Percentiles rank a stretch among this genome's conserved stretches.
phyloP scores from a whole-genome alignment of 2,888 invertebrate genomes.

The Calliphora vomitoria region DNA sequence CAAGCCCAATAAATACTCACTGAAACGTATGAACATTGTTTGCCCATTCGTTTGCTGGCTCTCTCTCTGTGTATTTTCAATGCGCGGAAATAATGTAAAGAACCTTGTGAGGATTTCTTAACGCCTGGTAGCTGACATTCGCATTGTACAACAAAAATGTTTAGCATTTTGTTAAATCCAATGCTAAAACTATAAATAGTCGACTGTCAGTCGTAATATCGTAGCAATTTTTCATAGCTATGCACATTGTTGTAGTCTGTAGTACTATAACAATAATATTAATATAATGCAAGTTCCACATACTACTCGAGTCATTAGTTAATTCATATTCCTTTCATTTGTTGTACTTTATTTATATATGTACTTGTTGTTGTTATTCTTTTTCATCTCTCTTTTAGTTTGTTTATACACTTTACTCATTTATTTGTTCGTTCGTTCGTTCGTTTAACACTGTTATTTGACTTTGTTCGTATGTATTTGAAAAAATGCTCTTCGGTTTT shows the following conservation, averaged over 20 bases:
- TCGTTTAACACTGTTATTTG: not conserved
- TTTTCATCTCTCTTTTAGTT: not conserved
- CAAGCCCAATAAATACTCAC: slow-evolving; percentile 22
- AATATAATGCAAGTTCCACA: not conserved
- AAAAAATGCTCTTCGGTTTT: not conserved
- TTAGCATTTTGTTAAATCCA: slow-evolving; percentile 73
- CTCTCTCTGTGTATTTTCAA: not conserved
- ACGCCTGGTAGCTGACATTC: slow-evolving; percentile 81
- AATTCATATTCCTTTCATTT: slow-evolving; percentile 13
- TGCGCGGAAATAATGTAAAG: not conserved
- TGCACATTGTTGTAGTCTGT: slow-evolving; percentile 28
- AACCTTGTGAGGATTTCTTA: slow-evolving; percentile 77
- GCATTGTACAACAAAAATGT: slow-evolving; percentile 81
- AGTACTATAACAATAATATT: not conserved
- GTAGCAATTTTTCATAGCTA: slow-evolving; percentile 1
- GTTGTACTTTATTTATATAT: not conserved
- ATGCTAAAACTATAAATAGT: slow-evolving; percentile 43
- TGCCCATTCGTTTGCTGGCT: not conserved
- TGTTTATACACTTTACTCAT: not conserved
- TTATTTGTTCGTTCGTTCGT: slow-evolving; percentile 9
- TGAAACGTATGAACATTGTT: not conserved
- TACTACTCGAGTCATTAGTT: not conserved
- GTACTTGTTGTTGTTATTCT: not conserved
- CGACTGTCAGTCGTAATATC: slow-evolving; percentile 31
- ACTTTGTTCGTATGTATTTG: not conserved